Percentiles rank a stretch among this genome's conserved stretches.
These are phyloP conservation scores for Eutolmus rufibarbis DNA, from an alignment of 2,888 invertebrate genomes.

Conservation along the genomic window DNA sequence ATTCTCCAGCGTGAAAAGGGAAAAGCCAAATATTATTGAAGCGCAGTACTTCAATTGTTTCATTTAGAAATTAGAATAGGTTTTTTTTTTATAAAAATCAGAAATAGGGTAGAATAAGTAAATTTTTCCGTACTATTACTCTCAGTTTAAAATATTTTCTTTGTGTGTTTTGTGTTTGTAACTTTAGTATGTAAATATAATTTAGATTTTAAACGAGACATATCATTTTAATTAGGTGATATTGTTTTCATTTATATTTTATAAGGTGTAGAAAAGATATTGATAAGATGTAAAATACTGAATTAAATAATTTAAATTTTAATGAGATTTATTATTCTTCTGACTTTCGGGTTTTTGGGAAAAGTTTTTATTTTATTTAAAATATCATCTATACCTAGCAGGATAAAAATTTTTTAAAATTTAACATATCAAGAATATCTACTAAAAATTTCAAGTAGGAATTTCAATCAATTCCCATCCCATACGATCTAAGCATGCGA, in stretches of 20 bases:
- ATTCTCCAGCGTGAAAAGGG: neutral
- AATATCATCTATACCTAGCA: no score
- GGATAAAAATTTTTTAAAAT: no score
- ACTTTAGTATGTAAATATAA: neutral
- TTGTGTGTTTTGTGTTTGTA: neutral
- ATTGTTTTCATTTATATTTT: neutral
- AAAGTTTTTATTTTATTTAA: no score
- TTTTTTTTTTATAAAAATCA: neutral
- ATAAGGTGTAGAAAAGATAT: neutral
- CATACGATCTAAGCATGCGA: no score
- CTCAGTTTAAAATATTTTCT: neutral
- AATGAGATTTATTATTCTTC: neutral
- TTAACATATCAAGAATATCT: no score
- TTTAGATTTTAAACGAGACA: neutral
- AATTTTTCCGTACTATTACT: neutral
- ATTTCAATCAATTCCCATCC: no score
- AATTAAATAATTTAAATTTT: neutral
- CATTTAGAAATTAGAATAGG: neutral
- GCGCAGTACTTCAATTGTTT: constrained; percentile 18
- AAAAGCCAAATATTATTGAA: constrained; percentile 9
- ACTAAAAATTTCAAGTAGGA: no score
- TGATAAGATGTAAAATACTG: neutral
- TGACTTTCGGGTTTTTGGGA: no score
- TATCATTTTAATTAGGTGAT: neutral
- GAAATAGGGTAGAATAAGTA: neutral